These are phyloP conservation scores for Dendrocincla fuliginosa DNA, from an alignment of 2,797 vertebrate species.

Conservation along the genomic window DNA sequence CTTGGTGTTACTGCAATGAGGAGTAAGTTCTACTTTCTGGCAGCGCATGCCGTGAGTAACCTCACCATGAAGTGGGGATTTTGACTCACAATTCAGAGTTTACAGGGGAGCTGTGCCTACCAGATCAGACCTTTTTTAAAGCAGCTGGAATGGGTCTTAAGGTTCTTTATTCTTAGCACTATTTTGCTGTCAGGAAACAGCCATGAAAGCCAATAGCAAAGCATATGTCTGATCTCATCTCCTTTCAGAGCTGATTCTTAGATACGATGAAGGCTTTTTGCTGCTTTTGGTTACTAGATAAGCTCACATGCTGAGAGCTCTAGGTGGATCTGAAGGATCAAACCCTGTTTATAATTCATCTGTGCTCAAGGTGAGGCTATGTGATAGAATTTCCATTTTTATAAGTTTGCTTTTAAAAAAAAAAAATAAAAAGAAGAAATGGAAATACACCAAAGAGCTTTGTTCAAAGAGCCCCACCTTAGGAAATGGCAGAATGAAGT, in stretches of 20 bases:
- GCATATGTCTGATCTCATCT: conserved; percentile 45
- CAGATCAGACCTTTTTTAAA: conserved; percentile 29
- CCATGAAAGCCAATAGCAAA: conserved; percentile 46
- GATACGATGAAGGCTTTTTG: conserved; percentile 58
- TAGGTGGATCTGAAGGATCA: conserved; percentile 63
- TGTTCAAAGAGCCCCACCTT: conserved; percentile 42
- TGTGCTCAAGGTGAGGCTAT: conserved; percentile 57
- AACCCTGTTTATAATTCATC: conserved; percentile 66
- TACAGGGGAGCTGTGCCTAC: neutral
- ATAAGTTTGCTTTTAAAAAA: conserved; percentile 29
- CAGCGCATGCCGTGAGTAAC: fast-evolving
- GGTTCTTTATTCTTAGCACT: conserved; percentile 44
- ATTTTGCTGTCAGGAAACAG: conserved; percentile 42
- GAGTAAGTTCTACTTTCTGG: neutral
- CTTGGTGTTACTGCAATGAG: neutral
- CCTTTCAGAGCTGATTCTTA: conserved; percentile 50
- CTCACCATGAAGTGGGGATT: neutral
- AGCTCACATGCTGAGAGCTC: conserved; percentile 61
- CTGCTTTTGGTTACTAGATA: conserved; percentile 63
- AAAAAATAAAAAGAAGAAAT: neutral
- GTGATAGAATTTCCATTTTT: conserved; percentile 66
- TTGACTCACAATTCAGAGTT: neutral
- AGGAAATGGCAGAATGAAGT: conserved; percentile 36
- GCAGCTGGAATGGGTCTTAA: neutral
- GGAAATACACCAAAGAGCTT: conserved; percentile 44